Evolutionary conservation across 2,888 invertebrate genomes (phyloP), one percentile per base, ranked within the genome.

Genomic region (Cataglyphis altisquamis): DNA sequence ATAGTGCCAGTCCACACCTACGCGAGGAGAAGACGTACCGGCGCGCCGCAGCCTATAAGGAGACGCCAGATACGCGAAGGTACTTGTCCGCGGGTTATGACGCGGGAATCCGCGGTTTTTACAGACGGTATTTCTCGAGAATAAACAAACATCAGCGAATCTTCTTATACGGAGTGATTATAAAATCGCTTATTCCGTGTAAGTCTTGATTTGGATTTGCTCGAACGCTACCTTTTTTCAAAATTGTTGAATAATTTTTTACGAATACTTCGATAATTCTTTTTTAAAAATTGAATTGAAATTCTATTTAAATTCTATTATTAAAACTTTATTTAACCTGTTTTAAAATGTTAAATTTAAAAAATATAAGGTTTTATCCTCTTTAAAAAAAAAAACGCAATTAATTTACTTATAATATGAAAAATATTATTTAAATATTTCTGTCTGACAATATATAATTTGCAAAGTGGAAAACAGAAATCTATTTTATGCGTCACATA

Each of bases 1-100:
- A 98, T 98, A 93, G 98, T 98, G 89, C 98, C 98, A 78, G 97
- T 98, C 86, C 98, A 98, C 95, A 98, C 98, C 39, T 98, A 98
- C 93, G 98, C 98, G 81, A 96, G 97, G 86, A 96, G 98, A 88
- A 96, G 98, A 86, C 96, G 98, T 90, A 98, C 98, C 60, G 98
- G 98, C 12, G 98, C 98, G 94, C 95, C 97, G 68, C 95, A 97
- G 74, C 92, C 94, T 0, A 83, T 84, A 29, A 91, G 92, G 67
- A 92, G 96, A 85, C 95, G 96, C 93, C 85, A 95, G 93, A 87
- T 92, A 70, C 96, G 91, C 93, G 93, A 93, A 93, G 94, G 94
- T 93, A 93, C 73, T 81, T 55, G 10, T 62, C 32, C 63, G 25
- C 6, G 72, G 72, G 70, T 36, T 63, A 36, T 48, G 39, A 60